Conservation (phyloP, 2,113 vertebrate genomes). For the Butorides virescens region DNA sequence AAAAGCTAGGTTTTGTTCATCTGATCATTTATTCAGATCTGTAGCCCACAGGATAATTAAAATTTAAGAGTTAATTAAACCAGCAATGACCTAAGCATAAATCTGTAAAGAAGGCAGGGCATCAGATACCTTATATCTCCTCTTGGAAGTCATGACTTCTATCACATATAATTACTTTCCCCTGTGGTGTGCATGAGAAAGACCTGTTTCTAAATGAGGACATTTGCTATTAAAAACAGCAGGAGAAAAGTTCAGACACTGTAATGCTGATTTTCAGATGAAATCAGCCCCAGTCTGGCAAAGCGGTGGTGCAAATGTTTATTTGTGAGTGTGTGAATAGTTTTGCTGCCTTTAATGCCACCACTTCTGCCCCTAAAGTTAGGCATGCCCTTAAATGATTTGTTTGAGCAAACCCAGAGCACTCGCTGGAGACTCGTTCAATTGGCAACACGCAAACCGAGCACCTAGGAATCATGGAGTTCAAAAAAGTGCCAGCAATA, state of each 20-base stretch:
- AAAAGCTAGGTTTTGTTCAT: slow-evolving; percentile 25
- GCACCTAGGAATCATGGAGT: neutral
- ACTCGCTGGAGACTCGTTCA: neutral
- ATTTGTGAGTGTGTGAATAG: neutral
- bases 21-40: neutral
- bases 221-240: slow-evolving; percentile 40
- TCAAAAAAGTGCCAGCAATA: neutral
- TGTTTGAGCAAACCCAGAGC: neutral
- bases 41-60: slow-evolving; percentile 30
- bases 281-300: neutral
- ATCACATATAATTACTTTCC: slow-evolving; percentile 26
- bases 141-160: slow-evolving; percentile 43
- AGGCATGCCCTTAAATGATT: neutral
- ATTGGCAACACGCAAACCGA: neutral
- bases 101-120: neutral
- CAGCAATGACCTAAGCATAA: neutral
- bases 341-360: neutral
- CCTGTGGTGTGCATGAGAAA: neutral
- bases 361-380: neutral
- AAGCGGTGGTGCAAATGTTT: neutral
- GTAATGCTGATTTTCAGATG: neutral
- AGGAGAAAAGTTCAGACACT: slow-evolving; percentile 9
- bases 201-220: slow-evolving; percentile 22
- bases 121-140: neutral
- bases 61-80: slow-evolving; percentile 43